Base-by-base conservation (phyloP, 2,888 invertebrate genomes). In the Dermolepida albohirtum region DNA sequence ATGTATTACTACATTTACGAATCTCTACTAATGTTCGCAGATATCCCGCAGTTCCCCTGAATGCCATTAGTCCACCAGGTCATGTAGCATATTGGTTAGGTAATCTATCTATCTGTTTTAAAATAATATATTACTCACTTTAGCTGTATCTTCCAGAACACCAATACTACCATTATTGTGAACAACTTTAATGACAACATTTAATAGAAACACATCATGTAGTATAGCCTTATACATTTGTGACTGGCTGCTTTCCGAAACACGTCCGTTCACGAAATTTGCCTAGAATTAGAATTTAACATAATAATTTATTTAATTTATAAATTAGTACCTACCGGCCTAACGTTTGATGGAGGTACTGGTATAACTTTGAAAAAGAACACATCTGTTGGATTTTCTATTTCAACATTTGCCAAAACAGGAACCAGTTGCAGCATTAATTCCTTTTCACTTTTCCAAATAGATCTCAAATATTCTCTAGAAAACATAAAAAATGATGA, bases 361-460 rank as follows among this genome's bases (percentile, higher is more conserved):
- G 94, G 90, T 16, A 99, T 80, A 0, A 90, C 84, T 72, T 94
- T 91, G 81, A 95, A 88, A 79, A 97, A 99, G 80, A 98, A 93
- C 64, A 92, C 81, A 83, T 98, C 95, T 0, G 93, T 92, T 0
- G 94, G 90, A 74, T 88, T 83, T 66, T 86, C 84, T 0, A 78
- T 74, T 0, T 84, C 82, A 5, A 87, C 77, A 68, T 83, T 77
- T 70, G 83, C 85, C 0, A 96, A 81, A 51, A 92, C 85, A 0
- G 95, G 93, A 65, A 91, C 87, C n/a, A 95, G 83, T n/a, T 89
- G 81, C 69, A 83, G 82, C 1, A 98, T 79, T 5, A 94, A 84
- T 0, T 90, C 87, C 44, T 87, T 85, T 77, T 97, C 94, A 73
- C 89, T 89, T 64, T 85, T 78, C 87, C 92, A 95, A 29, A 96